Base-by-base conservation (phyloP, 2,888 invertebrate species). In the Bombylius discolor region DNA sequence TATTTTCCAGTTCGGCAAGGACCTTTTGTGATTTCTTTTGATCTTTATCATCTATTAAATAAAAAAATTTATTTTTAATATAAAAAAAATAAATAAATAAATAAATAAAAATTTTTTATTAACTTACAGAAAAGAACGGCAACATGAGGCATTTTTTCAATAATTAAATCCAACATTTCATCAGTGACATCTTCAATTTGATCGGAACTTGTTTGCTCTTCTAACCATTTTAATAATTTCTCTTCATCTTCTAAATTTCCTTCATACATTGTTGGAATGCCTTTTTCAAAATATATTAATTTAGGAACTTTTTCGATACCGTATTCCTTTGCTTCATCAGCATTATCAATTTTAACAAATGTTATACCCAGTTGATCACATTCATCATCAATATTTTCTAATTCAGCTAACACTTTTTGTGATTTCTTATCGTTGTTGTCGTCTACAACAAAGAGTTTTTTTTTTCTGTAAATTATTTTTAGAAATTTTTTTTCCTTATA, bases 181-280 rank as follows among this genome's bases (percentile, higher is more conserved):
- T 93, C 91, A 23, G 92, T 94, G 56, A 94, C 86, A 68, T 94
- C 93, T 76, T 94, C 93, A 64, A 94, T 94, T 77, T 93, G 90
- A 71, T 94, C 93, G 64, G 82, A 85, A 64, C 87, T 89, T 48
- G 83, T 80, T 70, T 93, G 93, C 65, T 88, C 83, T 64, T 84
- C 85, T 34, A 93, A 79, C 93, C 93, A 93, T 64, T 82, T 84
- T 1, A 93, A 74, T 23, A 92, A 88, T 70, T 89, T 89, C 61
- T 91, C 90, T 72, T 92, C 92, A 65, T 92, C 90, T 74, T 89
- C 89, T 63, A 92, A 77, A 71, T 91, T 89, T 62, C 93, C 92
- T 79, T 81, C 83, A 66, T 85, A 86, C 64, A 83, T 78, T 48
- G 84, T 84, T 58, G 85, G 85, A 66, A 85, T 84, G 63, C 84